Percentiles rank a stretch among this genome's conserved stretches.
Evolutionary conservation across 2,797 vertebrate genomes (phyloP).

Genomic region (Echeneis naucrates): DNA sequence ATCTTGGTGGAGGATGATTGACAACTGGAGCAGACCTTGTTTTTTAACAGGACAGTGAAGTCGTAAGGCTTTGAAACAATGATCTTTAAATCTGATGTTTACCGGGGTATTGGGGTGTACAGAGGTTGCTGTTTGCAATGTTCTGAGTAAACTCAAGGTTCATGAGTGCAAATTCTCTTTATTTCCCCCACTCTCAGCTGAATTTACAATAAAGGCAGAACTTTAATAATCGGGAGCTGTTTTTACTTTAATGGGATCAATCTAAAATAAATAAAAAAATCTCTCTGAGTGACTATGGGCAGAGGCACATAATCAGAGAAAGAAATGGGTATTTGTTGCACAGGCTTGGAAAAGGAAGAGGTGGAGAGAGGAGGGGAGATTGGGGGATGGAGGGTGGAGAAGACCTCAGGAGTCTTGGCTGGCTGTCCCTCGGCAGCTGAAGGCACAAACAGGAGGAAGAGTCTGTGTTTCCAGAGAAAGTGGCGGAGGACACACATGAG

Average conservation of each 20-base stretch:
- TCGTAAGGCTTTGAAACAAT: constrained; percentile 5
- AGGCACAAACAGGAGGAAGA: constrained; percentile 27
- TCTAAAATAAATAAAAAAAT: not conserved
- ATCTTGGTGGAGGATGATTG: constrained; percentile 1
- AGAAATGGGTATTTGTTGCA: constrained; percentile 27
- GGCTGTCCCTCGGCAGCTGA: constrained; percentile 43
- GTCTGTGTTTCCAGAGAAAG: constrained; percentile 34
- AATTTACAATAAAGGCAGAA: constrained; percentile 2
- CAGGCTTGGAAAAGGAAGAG: not conserved
- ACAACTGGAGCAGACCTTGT: constrained; percentile 12
- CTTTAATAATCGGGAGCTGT: not conserved
- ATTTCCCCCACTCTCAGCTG: not conserved
- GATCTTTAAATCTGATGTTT: constrained; percentile 47
- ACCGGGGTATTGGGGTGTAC: constrained; percentile 8
- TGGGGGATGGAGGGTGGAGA: constrained; percentile 36
- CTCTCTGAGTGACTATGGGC: not conserved
- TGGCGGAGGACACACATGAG: constrained; percentile 11
- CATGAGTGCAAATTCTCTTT: not conserved
- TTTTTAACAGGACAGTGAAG: constrained; percentile 1
- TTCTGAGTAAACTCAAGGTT: not conserved
- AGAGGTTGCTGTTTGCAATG: not conserved
- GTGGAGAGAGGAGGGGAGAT: constrained; percentile 23
- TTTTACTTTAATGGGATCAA: not conserved
- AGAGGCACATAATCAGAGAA: constrained; percentile 8
- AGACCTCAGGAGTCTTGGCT: constrained; percentile 55